Percentiles rank a stretch among this genome's conserved stretches.
These are phyloP conservation scores for Apoda limacodes DNA, from an alignment of 2,888 invertebrate species.

Conservation along the genomic window DNA sequence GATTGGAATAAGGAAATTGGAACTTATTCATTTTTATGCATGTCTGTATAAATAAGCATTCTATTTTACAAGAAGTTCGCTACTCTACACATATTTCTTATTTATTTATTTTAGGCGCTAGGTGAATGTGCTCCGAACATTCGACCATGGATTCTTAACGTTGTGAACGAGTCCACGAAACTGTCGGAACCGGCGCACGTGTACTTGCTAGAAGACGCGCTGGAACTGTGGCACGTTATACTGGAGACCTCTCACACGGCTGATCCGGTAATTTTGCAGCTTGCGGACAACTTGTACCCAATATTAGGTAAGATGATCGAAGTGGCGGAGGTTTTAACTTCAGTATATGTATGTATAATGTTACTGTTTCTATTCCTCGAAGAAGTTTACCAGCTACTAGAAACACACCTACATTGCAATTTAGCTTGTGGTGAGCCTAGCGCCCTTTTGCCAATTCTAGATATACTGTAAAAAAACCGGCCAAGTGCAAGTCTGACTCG, in stretches of 20 bases:
- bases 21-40: no score
- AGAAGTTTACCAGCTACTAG: no score
- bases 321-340: no score
- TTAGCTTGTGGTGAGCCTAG: no score
- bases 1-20: no score
- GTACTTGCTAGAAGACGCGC: slow-evolving; percentile 91
- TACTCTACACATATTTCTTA: slow-evolving; percentile 6
- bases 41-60: no score
- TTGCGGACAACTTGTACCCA: slow-evolving; percentile 80
- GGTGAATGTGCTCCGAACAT: slow-evolving; percentile 71
- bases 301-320: slow-evolving; percentile 77
- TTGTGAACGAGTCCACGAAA: slow-evolving; percentile 74
- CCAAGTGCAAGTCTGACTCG: no score
- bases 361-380: no score
- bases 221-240: slow-evolving; percentile 90
- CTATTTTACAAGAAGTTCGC: neutral
- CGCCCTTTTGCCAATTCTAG: no score
- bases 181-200: slow-evolving; percentile 84
- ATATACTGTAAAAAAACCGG: no score
- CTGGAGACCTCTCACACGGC: slow-evolving; percentile 77
- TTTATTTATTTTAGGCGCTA: slow-evolving; percentile 48
- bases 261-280: slow-evolving; percentile 72
- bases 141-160: slow-evolving; percentile 72
- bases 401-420: no score
- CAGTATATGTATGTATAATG: no score